Conservation (phyloP, 2,888 invertebrate genomes). For the Congeria kusceri region DNA sequence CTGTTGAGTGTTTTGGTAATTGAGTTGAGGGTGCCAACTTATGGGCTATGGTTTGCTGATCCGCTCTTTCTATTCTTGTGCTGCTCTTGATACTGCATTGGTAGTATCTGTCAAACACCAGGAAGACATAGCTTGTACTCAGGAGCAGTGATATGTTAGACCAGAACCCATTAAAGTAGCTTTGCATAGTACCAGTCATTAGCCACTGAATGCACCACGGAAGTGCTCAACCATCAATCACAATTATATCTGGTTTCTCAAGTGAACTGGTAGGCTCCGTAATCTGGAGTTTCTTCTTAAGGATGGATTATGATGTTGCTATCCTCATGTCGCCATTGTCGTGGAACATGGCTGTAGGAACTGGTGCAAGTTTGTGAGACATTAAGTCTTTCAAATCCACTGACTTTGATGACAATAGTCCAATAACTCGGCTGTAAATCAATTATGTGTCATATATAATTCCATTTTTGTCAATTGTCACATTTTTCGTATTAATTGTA, state of each 20-base stretch:
- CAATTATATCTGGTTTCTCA: background rate
- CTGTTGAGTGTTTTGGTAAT: no score
- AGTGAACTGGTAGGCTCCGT: no score
- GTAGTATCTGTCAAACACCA: no score
- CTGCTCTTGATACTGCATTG: no score
- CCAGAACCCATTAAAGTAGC: no score
- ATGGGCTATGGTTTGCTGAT: no score
- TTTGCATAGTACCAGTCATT: no score
- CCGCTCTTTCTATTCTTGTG: no score
- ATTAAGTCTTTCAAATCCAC: constrained; percentile 17
- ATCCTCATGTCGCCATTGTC: constrained; percentile 33
- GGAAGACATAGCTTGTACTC: no score
- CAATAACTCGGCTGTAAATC: constrained; percentile 29
- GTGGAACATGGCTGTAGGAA: constrained; percentile 42
- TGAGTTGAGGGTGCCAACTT: no score
- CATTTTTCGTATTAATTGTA: constrained; percentile 1
- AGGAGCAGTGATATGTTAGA: no score
- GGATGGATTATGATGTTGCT: constrained; percentile 8
- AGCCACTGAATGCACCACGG: constrained; percentile 21
- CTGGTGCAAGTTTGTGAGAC: constrained; percentile 21
- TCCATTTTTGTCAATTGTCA: constrained; percentile 7
- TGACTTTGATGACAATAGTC: constrained; percentile 25
- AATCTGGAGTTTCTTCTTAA: constrained; percentile 15
- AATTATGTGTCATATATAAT: constrained; percentile 27
- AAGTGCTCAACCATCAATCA: constrained; percentile 31